Percentiles rank a stretch among this genome's conserved stretches.
These are phyloP conservation scores for Chymomyza fuscimana DNA, from an alignment of 2,888 invertebrate genomes.

Conservation along the genomic window DNA sequence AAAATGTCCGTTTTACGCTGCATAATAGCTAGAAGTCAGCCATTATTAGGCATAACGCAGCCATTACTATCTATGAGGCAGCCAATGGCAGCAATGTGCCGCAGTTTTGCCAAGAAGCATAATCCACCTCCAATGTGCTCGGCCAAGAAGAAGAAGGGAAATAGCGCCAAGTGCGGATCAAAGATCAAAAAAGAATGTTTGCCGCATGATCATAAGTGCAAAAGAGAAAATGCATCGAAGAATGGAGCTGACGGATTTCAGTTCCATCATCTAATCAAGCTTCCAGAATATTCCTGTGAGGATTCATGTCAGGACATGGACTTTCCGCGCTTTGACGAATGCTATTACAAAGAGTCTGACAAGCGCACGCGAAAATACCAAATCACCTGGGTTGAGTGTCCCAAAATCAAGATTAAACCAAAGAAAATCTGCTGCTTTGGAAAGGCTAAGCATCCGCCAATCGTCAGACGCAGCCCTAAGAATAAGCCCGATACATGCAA, in stretches of 20 bases:
- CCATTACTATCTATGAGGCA: no score
- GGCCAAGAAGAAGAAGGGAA: no score
- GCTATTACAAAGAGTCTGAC: constrained; percentile 50
- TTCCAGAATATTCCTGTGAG: constrained; percentile 35
- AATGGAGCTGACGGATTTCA: constrained; percentile 31
- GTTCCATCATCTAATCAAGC: constrained; percentile 38
- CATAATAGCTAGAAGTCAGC: no score
- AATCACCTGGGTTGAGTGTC: constrained; percentile 71
- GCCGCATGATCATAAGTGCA: no score
- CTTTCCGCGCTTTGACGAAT: constrained; percentile 40
- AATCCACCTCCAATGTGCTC: no score
- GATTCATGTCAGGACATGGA: constrained; percentile 41
- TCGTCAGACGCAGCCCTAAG: constrained; percentile 37
- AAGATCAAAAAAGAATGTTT: no score
- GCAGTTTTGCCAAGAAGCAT: no score
- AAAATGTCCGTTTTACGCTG: no score
- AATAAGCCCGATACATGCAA: constrained; percentile 24
- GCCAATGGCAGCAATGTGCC: no score
- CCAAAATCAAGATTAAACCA: constrained; percentile 47
- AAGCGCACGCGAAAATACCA: constrained; percentile 64
- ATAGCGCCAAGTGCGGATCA: no score
- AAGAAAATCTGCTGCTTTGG: constrained; percentile 56
- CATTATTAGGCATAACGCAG: no score
- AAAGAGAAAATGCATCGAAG: background rate
- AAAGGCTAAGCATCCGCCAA: constrained; percentile 25